Evolutionary conservation across 1,140 invertebrate genomes (phyloP).

Genomic region (Drosophila ohnishii): DNA sequence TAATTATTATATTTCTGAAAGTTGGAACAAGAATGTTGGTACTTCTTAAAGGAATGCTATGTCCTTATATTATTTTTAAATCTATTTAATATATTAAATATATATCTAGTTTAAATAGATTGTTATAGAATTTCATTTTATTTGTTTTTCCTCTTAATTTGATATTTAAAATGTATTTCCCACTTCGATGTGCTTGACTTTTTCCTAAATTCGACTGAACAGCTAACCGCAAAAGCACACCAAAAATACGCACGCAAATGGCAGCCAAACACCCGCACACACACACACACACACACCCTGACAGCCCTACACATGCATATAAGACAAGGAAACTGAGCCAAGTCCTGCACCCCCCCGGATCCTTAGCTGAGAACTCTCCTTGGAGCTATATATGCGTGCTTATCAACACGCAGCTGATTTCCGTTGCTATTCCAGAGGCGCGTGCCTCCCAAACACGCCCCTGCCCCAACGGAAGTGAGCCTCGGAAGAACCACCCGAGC

Average conservation of each 20-base stretch:
- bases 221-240: slow-evolving; percentile 63
- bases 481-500: slow-evolving; percentile 7
- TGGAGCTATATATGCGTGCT: slow-evolving; percentile 63
- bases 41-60: neutral
- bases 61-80: neutral
- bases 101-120: neutral
- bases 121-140: neutral
- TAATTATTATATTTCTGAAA: neutral
- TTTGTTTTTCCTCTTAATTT: neutral
- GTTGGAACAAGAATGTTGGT: neutral
- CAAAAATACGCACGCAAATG: slow-evolving; percentile 77
- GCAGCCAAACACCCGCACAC: slow-evolving; percentile 13
- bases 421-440: slow-evolving; percentile 73
- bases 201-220: slow-evolving; percentile 19
- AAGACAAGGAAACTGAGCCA: slow-evolving; percentile 31
- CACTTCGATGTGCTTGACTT: slow-evolving; percentile 3
- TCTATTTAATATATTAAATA: neutral
- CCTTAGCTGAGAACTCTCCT: slow-evolving; percentile 37
- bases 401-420: slow-evolving; percentile 81
- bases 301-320: neutral
- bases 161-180: neutral
- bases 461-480: slow-evolving; percentile 4
- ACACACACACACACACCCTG: slow-evolving; percentile 6
- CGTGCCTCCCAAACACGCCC: slow-evolving; percentile 49
- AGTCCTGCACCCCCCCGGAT: slow-evolving; percentile 5